Conservation (phyloP, 1,140 invertebrate species). For the Liolophura sinensis region DNA sequence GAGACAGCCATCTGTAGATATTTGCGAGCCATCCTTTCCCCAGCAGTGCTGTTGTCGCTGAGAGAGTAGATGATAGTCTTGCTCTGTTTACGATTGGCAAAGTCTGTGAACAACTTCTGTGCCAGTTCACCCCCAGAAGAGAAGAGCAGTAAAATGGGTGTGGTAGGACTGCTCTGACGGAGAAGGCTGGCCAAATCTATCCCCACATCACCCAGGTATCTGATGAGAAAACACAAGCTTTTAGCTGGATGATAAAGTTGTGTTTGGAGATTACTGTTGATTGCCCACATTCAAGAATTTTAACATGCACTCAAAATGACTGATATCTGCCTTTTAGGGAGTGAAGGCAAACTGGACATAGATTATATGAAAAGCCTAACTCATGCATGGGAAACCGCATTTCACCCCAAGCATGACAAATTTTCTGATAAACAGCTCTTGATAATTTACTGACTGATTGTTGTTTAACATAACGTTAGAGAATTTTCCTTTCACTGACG, state of each 20-base stretch:
- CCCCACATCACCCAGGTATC: slow-evolving; percentile 41
- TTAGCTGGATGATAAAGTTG: too few relatives aligned
- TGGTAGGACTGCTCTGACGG: slow-evolving; percentile 41
- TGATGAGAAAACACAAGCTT: slow-evolving; percentile 11
- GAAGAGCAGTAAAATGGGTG: slow-evolving; percentile 52
- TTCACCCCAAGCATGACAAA: too few relatives aligned
- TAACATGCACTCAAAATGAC: too few relatives aligned
- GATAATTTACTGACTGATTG: too few relatives aligned
- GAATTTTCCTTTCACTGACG: too few relatives aligned
- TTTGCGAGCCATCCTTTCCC: slow-evolving; percentile 45
- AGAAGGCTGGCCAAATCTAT: slow-evolving; percentile 43
- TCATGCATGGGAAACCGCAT: too few relatives aligned
- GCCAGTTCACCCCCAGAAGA: slow-evolving; percentile 42
- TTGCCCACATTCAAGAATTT: too few relatives aligned
- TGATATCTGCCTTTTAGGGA: too few relatives aligned
- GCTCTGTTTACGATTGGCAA: slow-evolving; percentile 45
- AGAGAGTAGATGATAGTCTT: slow-evolving; percentile 38
- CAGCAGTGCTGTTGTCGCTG: slow-evolving; percentile 36
- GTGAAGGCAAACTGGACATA: too few relatives aligned
- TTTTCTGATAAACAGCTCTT: too few relatives aligned
- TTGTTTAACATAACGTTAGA: too few relatives aligned
- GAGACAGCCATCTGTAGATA: slow-evolving; percentile 46
- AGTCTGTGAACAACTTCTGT: slow-evolving; percentile 46
- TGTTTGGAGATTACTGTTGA: neutral
- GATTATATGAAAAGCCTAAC: too few relatives aligned